A percentile compares a stretch with the other conserved stretches of the same genome.
Evolutionary conservation across 2,888 invertebrate genomes (phyloP).

Genomic region (Maniola hyperantus): DNA sequence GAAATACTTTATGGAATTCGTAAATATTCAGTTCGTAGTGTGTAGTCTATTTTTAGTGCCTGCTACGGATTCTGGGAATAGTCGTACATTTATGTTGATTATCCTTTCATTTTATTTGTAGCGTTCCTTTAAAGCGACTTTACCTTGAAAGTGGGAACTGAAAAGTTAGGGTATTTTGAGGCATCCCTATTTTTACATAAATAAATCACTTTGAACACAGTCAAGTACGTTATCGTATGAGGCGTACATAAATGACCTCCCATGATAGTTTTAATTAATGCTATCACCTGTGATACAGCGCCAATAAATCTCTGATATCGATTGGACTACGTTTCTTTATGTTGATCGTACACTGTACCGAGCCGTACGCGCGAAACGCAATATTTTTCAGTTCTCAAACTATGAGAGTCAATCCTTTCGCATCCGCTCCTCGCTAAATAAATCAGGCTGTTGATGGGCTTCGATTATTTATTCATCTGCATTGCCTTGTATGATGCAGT

Average conservation of each 20-base stretch:
- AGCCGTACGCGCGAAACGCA: background rate
- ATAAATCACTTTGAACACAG: constrained; percentile 4
- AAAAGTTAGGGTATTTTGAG: background rate
- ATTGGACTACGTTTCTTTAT: constrained; percentile 29
- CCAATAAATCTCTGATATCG: constrained; percentile 38
- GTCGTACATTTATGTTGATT: constrained; percentile 14
- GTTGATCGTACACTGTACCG: background rate
- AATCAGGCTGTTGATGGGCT: too few relatives aligned
- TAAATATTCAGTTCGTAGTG: constrained; percentile 29
- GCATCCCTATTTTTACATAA: background rate
- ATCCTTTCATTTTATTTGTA: background rate
- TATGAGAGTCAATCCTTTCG: too few relatives aligned
- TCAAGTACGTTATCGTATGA: constrained; percentile 4
- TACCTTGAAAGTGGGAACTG: background rate
- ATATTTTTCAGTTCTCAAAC: too few relatives aligned
- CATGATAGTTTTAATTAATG: constrained; percentile 37
- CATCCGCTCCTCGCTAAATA: too few relatives aligned
- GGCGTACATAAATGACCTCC: constrained; percentile 30
- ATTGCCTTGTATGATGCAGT: too few relatives aligned
- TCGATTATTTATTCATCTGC: too few relatives aligned
- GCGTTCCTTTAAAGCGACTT: background rate
- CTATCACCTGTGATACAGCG: constrained; percentile 31
- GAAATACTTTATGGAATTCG: constrained; percentile 27
- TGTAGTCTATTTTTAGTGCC: constrained; percentile 24
- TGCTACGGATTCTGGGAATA: constrained; percentile 11